Evolutionary conservation across 2,113 vertebrate genomes (phyloP), one percentile per base, ranked within the genome.

Genomic region (Vulpes vulpes): DNA sequence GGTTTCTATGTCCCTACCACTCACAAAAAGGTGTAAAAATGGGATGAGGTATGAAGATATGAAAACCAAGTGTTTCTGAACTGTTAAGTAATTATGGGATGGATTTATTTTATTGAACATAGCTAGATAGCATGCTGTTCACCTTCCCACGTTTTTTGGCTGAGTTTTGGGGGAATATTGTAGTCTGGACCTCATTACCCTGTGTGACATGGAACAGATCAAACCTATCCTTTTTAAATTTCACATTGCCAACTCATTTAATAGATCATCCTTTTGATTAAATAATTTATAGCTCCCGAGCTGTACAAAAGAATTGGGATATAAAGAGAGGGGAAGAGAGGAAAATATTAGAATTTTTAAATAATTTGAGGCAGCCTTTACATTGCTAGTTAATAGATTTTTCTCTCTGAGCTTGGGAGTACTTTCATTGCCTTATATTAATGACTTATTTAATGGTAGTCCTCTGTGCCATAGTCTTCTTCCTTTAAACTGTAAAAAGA

Each of bases 371-470:
- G 8, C 16, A 83, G 8, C 16, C 87, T 86, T 95, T 89, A 49
- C 43, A 57, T 79, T 49, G 8, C 23, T 93, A 62, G 0, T 38
- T 43, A 89, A 27, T 0, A 0, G 23, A 10, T 79, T 95, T 83
- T 95, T 85, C 30, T 95, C 25, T 94, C 55, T 94, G 51, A 87
- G 55, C 38, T 71, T 83, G n/a, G 19, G n/a, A 8, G 15, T 96
- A n/a, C 60, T 85, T n/a, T n/a, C n/a, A n/a, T n/a, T n/a, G n/a
- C n/a, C n/a, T n/a, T n/a, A n/a, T n/a, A n/a, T n/a, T n/a, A n/a
- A 38, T 22, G 81, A 32, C 5, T 95, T 57, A 30, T 19, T 80
- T 84, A 22, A 73, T n/a, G 32, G 0, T 35, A 16, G 71, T 59
- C 25, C 1, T 30, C 76, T 38, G 19, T 65, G 71, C 5, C 91